phyloP scores from a whole-genome alignment of 2,888 invertebrate species.

The Nomada goodeniana region DNA sequence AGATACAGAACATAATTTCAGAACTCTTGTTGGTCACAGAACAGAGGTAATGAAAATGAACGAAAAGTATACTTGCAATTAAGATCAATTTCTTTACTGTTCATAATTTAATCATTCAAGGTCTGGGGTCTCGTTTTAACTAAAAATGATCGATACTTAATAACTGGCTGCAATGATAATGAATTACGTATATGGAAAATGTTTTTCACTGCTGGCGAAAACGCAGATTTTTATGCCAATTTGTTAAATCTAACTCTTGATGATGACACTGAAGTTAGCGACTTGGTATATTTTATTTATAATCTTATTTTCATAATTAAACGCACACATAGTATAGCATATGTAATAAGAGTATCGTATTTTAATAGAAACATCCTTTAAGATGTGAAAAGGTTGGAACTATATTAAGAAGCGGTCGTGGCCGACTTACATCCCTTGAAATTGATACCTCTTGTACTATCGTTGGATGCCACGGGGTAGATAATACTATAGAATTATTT shows the following conservation, averaged over 20 bases:
- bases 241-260: slow-evolving; percentile 85
- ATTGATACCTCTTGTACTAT: slow-evolving; percentile 90
- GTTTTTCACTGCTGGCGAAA: slow-evolving; percentile 85
- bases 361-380: slow-evolving; percentile 86
- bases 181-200: slow-evolving; percentile 95
- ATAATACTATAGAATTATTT: slow-evolving; percentile 93
- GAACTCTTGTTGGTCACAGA: slow-evolving; percentile 95
- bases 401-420: slow-evolving; percentile 91
- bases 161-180: slow-evolving; percentile 95
- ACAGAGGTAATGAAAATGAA: slow-evolving; percentile 87
- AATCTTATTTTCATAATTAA: neutral
- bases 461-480: slow-evolving; percentile 93
- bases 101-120: slow-evolving; percentile 83
- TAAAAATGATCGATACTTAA: slow-evolving; percentile 91
- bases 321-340: neutral
- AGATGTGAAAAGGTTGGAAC: slow-evolving; percentile 92
- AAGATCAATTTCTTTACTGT: slow-evolving; percentile 15
- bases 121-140: slow-evolving; percentile 94
- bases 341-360: slow-evolving; percentile 36
- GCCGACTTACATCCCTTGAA: slow-evolving; percentile 91
- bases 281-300: slow-evolving; percentile 84
- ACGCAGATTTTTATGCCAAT: slow-evolving; percentile 83
- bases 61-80: neutral
- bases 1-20: slow-evolving; percentile 97
- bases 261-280: slow-evolving; percentile 86